Evolutionary conservation across 2,113 vertebrate species (phyloP).

Genomic region (Mobula hypostoma): DNA sequence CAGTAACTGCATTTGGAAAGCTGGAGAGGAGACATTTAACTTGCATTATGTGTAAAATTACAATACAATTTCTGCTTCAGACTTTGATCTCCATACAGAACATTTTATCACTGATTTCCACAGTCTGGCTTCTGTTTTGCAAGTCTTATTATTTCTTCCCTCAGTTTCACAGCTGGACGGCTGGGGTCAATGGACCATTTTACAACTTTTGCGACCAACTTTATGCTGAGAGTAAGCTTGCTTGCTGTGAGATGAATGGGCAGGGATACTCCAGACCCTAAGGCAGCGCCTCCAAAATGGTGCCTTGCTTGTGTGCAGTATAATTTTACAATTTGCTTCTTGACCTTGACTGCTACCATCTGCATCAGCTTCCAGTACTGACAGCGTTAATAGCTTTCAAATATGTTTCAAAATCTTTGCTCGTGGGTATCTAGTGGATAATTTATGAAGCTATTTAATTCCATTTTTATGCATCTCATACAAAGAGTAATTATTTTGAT

Average conservation of each 20-base stretch:
- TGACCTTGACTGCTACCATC: constrained; percentile 29
- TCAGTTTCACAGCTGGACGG: background rate
- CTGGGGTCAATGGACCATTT: background rate
- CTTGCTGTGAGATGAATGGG: background rate
- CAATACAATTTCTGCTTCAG: background rate
- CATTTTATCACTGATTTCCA: background rate
- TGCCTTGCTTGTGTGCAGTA: background rate
- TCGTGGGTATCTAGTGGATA: constrained; percentile 22
- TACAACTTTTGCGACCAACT: background rate
- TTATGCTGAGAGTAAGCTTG: background rate
- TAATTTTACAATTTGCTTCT: constrained; percentile 20
- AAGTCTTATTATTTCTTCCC: background rate
- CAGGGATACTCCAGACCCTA: background rate
- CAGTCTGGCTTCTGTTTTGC: background rate
- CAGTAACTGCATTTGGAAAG: background rate
- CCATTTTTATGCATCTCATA: constrained; percentile 27
- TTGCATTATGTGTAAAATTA: background rate
- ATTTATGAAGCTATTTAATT: constrained; percentile 28
- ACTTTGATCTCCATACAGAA: background rate
- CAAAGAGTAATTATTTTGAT: constrained; percentile 29
- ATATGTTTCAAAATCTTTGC: constrained; percentile 7
- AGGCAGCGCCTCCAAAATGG: constrained; percentile 11
- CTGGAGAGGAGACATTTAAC: background rate
- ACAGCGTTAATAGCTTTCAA: constrained; percentile 26
- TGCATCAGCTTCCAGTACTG: background rate